A percentile compares a stretch with the other conserved stretches of the same genome.
These are phyloP conservation scores for Sebastes oblongus DNA, from an alignment of 2,797 vertebrate species.

Conservation along the genomic window DNA sequence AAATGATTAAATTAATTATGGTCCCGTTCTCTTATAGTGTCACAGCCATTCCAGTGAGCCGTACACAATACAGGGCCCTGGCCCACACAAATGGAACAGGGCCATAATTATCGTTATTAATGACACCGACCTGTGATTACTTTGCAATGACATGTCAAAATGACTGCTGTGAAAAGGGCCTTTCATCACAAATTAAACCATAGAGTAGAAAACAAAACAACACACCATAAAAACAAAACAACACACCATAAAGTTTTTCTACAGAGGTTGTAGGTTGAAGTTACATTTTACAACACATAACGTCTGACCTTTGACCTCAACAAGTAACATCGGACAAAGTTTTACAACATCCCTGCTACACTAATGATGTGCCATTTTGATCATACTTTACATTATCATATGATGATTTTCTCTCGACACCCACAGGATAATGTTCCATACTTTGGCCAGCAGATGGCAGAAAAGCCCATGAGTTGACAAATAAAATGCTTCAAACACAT, in stretches of 20 bases:
- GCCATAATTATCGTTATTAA: no score
- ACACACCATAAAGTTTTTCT: neutral
- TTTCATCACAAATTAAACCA: neutral
- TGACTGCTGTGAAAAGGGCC: no score
- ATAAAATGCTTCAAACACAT: neutral
- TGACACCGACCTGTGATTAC: no score
- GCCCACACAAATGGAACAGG: no score
- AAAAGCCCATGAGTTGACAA: slow-evolving; percentile 27
- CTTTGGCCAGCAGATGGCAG: slow-evolving; percentile 64
- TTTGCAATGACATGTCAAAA: no score
- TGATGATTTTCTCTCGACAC: neutral
- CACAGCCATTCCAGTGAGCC: no score
- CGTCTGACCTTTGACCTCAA: neutral
- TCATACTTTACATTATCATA: neutral
- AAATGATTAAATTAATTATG: no score
- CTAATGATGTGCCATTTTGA: neutral
- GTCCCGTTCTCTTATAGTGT: no score
- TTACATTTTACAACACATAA: neutral
- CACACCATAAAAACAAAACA: neutral
- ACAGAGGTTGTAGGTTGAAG: neutral
- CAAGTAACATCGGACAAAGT: neutral
- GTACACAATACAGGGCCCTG: no score
- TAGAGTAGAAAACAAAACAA: neutral
- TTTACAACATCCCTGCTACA: neutral
- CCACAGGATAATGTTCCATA: neutral